A percentile compares a stretch with the other conserved stretches of the same genome.
These are phyloP conservation scores for Gymnodraco acuticeps DNA, from an alignment of 2,797 vertebrate species.

Conservation along the genomic window DNA sequence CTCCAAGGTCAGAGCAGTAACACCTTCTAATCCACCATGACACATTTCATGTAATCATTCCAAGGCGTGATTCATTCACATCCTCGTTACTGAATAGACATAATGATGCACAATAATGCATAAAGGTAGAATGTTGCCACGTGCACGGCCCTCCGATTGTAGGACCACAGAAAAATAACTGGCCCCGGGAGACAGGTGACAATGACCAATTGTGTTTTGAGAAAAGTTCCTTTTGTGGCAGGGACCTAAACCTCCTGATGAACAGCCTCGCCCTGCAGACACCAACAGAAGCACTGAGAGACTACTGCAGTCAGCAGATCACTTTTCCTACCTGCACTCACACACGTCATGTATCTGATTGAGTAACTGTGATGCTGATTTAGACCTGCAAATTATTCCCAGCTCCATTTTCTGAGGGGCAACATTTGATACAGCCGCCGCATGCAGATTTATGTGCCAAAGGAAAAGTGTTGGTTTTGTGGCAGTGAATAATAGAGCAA, in stretches of 20 bases:
- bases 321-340: conserved; percentile 67
- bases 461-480: conserved; percentile 50
- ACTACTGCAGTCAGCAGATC: conserved; percentile 70
- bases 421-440: conserved; percentile 56
- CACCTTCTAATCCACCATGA: conserved; percentile 25
- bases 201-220: conserved; percentile 79
- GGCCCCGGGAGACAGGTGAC: conserved; percentile 68
- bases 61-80: conserved; percentile 22
- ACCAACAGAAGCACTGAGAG: conserved; percentile 62
- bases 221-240: conserved; percentile 78
- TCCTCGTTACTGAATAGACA: conserved; percentile 6
- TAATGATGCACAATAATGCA: conserved; percentile 26
- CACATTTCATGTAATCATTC: conserved; percentile 37
- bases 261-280: conserved; percentile 73
- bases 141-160: conserved; percentile 55
- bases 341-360: conserved; percentile 65
- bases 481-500: conserved; percentile 71
- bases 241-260: conserved; percentile 75
- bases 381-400: conserved; percentile 67
- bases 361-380: conserved; percentile 69
- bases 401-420: conserved; percentile 57
- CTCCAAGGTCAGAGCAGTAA: conserved; percentile 36
- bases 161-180: conserved; percentile 62
- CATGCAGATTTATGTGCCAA: conserved; percentile 54
- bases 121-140: conserved; percentile 43